These are phyloP conservation scores for Anolis carolinensis DNA, from an alignment of 2,113 vertebrate genomes.

Conservation along the genomic window DNA sequence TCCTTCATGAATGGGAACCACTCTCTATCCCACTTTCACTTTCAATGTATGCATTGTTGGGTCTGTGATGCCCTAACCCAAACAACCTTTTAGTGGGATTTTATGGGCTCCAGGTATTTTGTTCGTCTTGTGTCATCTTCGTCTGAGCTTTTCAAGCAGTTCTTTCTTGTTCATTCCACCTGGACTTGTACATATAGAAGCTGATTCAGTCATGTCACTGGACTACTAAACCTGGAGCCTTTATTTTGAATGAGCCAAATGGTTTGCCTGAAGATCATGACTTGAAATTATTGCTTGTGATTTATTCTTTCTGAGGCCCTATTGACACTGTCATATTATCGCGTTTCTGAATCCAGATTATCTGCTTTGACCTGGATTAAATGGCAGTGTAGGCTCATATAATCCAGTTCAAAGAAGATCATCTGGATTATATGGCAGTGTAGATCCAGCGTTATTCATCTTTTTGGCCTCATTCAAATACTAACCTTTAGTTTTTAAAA, in stretches of 20 bases:
- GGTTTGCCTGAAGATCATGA: neutral
- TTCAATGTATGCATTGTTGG: constrained; percentile 66
- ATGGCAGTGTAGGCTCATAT: too few relatives aligned
- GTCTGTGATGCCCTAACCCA: neutral
- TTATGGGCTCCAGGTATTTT: neutral
- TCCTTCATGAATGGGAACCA: constrained; percentile 50
- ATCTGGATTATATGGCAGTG: too few relatives aligned
- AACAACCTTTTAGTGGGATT: constrained; percentile 31
- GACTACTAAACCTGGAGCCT: neutral
- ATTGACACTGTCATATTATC: too few relatives aligned
- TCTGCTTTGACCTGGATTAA: too few relatives aligned
- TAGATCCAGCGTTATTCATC: too few relatives aligned
- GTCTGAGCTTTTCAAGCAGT: neutral
- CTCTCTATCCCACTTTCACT: constrained; percentile 19
- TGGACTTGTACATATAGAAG: neutral
- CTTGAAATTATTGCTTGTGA: neutral
- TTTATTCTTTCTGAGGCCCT: too few relatives aligned
- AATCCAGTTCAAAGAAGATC: too few relatives aligned
- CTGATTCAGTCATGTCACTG: neutral
- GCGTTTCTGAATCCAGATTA: too few relatives aligned
- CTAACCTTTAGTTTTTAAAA: neutral
- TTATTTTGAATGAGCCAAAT: neutral
- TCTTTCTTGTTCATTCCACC: neutral
- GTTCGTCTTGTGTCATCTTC: neutral
- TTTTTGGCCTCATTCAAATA: neutral